phyloP scores from a whole-genome alignment of 2,797 vertebrate genomes.

The Ctenochaetus hawaiiensis region DNA sequence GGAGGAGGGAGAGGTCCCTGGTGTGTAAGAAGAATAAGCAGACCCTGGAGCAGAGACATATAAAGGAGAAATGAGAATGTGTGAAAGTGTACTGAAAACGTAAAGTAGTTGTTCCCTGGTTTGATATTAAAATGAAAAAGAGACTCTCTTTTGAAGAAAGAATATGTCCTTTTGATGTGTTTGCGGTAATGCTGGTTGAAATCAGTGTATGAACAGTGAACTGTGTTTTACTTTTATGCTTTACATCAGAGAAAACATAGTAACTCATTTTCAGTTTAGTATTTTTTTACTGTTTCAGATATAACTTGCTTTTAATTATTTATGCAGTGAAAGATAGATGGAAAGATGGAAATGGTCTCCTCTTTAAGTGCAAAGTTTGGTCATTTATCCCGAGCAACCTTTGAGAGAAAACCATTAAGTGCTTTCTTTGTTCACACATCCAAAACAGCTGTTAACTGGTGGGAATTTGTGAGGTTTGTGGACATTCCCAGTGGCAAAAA shows the following conservation, averaged over 20 bases:
- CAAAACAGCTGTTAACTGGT: too few species aligned
- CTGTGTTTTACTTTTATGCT: not conserved
- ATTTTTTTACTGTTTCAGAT: too few species aligned
- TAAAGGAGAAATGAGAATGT: slow-evolving; percentile 14
- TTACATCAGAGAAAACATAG: too few species aligned
- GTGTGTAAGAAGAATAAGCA: slow-evolving; percentile 29
- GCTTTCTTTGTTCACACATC: too few species aligned
- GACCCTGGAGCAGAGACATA: slow-evolving; percentile 17
- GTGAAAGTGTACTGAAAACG: slow-evolving; percentile 11
- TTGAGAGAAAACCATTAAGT: too few species aligned
- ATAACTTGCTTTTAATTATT: not conserved
- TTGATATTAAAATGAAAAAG: not conserved
- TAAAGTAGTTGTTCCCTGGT: slow-evolving; percentile 17
- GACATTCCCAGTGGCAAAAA: not conserved
- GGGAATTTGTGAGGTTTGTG: too few species aligned
- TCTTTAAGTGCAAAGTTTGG: too few species aligned
- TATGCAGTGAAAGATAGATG: too few species aligned
- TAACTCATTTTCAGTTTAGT: too few species aligned
- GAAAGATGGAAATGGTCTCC: not conserved
- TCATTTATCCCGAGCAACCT: too few species aligned
- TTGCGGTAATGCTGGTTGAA: not conserved
- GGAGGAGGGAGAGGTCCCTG: slow-evolving; percentile 44
- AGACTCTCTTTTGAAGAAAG: not conserved
- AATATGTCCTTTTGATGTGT: not conserved
- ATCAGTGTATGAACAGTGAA: not conserved